These are phyloP conservation scores for Camponotus floridanus DNA, from an alignment of 1,140 invertebrate genomes.

Conservation along the genomic window DNA sequence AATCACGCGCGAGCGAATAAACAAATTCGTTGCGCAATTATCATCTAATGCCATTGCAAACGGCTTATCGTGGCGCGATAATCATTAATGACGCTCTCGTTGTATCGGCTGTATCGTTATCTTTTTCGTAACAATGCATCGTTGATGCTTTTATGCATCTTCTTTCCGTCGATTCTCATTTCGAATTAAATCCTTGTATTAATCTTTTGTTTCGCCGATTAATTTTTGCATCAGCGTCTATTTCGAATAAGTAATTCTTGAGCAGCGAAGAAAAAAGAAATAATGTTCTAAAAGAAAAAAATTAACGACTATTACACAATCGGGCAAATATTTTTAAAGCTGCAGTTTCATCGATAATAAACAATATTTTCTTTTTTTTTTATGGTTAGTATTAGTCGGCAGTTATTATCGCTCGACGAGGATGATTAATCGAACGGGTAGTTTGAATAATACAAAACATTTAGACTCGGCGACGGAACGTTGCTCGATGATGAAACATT, in stretches of 20 bases:
- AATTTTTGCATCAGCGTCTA: not conserved
- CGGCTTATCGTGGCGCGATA: constrained; percentile 62
- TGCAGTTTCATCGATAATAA: constrained; percentile 13
- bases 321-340: not conserved
- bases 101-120: constrained; percentile 28
- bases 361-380: constrained; percentile 16
- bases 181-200: not conserved
- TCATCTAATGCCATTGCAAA: constrained; percentile 67
- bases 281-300: not conserved
- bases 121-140: constrained; percentile 39
- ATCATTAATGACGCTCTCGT: constrained; percentile 49
- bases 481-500: constrained; percentile 70
- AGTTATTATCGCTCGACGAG: constrained; percentile 41
- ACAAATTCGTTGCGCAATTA: constrained; percentile 69
- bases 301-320: not conserved
- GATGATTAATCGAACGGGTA: constrained; percentile 74
- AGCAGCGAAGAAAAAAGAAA: not conserved
- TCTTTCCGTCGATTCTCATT: not conserved
- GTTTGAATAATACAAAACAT: constrained; percentile 75
- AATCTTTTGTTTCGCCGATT: not conserved
- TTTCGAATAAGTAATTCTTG: not conserved
- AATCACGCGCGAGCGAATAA: constrained; percentile 52
- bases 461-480: constrained; percentile 28
- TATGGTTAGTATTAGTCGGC: not conserved
- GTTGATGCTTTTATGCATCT: constrained; percentile 24